These are phyloP conservation scores for Heliopora coerulea DNA, from an alignment of 92 coral and sea anemone species.

Conservation along the genomic window DNA sequence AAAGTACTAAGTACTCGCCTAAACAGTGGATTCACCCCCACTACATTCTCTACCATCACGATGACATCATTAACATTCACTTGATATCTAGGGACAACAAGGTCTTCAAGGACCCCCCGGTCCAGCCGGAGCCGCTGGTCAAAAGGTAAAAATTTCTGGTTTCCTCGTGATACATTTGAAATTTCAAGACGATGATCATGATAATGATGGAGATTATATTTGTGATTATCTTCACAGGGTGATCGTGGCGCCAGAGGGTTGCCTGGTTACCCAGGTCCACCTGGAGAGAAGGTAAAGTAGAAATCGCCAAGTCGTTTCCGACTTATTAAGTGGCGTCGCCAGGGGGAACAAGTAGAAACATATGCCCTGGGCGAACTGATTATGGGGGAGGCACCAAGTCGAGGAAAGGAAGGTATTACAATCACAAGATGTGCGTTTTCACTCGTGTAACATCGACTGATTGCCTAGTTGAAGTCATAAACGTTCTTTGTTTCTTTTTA, in stretches of 20 bases:
- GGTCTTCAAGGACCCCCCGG: conserved; percentile 77
- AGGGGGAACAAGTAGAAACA: no score
- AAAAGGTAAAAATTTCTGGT: conserved; percentile 49
- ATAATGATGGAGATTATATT: neutral
- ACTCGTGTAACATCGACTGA: no score
- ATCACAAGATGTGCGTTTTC: no score
- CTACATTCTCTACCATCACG: no score
- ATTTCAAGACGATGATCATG: neutral
- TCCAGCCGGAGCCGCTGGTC: conserved; percentile 69
- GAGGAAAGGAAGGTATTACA: no score
- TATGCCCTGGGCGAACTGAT: no score
- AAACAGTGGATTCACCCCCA: neutral
- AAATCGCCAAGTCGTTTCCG: no score
- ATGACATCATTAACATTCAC: neutral
- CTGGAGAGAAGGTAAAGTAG: conserved; percentile 69
- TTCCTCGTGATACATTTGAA: neutral
- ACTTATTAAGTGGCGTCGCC: no score
- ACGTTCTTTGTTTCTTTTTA: no score
- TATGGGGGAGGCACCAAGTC: no score
- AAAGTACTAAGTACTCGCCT: no score
- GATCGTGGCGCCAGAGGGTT: conserved; percentile 74
- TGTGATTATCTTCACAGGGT: conserved; percentile 54
- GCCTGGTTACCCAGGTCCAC: conserved; percentile 77
- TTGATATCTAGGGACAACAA: conserved; percentile 59
- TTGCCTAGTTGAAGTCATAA: no score